Percentiles rank a stretch among this genome's conserved stretches.
Evolutionary conservation across 2,113 vertebrate species (phyloP).

Genomic region (Scolopax mira): DNA sequence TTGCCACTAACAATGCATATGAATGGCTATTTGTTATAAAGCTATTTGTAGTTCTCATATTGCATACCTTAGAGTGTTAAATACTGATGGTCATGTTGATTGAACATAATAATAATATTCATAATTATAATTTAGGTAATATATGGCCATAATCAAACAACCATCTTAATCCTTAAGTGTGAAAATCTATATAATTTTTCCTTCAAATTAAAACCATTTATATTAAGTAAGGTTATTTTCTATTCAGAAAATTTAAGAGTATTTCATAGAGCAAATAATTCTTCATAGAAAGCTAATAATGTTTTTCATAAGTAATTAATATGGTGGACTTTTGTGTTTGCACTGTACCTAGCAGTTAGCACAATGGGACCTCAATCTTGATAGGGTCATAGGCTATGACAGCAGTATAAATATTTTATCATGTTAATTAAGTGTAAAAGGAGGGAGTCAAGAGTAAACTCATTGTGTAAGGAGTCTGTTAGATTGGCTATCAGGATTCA

Average conservation of each 20-base stretch:
- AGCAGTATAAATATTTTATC: conserved; percentile 49
- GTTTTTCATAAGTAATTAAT: neutral
- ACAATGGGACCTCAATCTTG: neutral
- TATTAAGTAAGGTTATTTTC: neutral
- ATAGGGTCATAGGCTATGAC: neutral
- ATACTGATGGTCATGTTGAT: neutral
- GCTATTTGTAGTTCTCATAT: neutral
- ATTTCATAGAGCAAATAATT: neutral
- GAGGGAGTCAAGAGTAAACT: neutral
- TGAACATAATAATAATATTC: neutral
- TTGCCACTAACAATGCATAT: conserved; percentile 7
- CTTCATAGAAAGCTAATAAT: neutral
- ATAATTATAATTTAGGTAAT: neutral
- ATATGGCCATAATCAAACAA: neutral
- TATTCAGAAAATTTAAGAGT: neutral
- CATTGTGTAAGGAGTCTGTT: neutral
- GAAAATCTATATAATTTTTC: neutral
- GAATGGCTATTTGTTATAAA: neutral
- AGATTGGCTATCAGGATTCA: neutral
- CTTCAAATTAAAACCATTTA: neutral
- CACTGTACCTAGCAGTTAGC: neutral
- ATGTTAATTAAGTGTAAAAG: conserved; percentile 30
- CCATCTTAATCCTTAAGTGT: neutral
- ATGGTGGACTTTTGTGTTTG: neutral
- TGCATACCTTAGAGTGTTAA: neutral